Evolutionary conservation across 2,113 vertebrate species (phyloP).

Genomic region (Seriola rivoliana): DNA sequence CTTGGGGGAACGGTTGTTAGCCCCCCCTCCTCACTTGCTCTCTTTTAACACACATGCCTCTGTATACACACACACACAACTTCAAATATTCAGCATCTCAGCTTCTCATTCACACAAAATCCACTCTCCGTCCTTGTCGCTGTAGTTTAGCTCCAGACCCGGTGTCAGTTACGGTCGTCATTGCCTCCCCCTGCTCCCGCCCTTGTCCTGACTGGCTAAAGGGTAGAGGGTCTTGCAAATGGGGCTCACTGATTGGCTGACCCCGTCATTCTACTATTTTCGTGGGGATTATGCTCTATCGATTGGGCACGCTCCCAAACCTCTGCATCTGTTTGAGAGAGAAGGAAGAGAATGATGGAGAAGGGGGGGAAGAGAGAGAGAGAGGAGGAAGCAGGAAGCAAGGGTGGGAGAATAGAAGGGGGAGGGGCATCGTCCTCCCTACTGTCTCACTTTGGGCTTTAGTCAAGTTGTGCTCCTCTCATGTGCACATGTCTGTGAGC

Average conservation of each 20-base stretch:
- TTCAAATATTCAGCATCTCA: constrained; percentile 71
- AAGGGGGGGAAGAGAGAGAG: neutral
- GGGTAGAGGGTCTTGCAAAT: constrained; percentile 42
- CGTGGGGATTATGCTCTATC: constrained; percentile 80
- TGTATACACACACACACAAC: constrained; percentile 1
- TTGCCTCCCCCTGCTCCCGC: constrained; percentile 15
- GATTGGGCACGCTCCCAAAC: constrained; percentile 72
- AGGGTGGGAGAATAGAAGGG: constrained; percentile 24
- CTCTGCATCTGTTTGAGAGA: constrained; percentile 65
- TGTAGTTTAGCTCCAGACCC: constrained; percentile 33
- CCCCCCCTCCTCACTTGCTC: constrained; percentile 22
- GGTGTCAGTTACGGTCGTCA: constrained; percentile 34
- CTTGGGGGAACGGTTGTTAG: constrained; percentile 61
- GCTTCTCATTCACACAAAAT: constrained; percentile 47
- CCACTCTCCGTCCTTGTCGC: constrained; percentile 49
- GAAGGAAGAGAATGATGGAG: constrained; percentile 19
- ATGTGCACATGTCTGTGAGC: constrained; percentile 34
- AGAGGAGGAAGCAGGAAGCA: constrained; percentile 19
- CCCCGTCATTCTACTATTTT: constrained; percentile 65
- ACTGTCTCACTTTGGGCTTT: constrained; percentile 45
- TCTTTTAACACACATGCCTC: constrained; percentile 7
- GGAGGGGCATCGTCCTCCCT: constrained; percentile 62
- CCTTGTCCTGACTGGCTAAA: constrained; percentile 54
- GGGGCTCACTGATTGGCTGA: constrained; percentile 40
- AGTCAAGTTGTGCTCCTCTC: constrained; percentile 63